Percentiles rank a stretch among this genome's conserved stretches.
Conservation (phyloP, 2,113 vertebrate genomes). For the Zosterops japonicus region DNA sequence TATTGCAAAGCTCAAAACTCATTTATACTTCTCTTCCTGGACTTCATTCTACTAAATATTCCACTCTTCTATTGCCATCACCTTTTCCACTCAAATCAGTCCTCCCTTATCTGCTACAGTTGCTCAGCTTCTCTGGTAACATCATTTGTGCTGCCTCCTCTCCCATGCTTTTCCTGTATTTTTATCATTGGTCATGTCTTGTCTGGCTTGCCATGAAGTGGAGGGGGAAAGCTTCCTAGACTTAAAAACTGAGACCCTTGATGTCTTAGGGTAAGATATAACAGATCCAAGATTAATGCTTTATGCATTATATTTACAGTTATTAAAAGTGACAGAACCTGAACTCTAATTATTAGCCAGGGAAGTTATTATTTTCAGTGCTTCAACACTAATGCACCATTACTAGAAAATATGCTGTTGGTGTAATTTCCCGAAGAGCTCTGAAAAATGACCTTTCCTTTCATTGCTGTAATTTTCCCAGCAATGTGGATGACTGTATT, state of each 20-base stretch:
- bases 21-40: background rate
- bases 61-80: background rate
- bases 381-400: background rate
- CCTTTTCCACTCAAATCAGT: background rate
- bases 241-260: background rate
- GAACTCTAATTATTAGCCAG: background rate
- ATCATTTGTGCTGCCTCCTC: background rate
- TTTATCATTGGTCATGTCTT: background rate
- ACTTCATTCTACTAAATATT: background rate
- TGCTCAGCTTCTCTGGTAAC: background rate
- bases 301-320: background rate
- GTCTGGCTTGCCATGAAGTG: background rate
- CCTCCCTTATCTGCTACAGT: background rate
- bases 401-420: background rate
- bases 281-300: background rate
- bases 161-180: background rate
- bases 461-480: background rate
- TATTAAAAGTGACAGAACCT: background rate
- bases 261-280: background rate
- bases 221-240: background rate
- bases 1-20: background rate
- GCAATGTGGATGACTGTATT: background rate
- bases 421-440: background rate
- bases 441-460: background rate
- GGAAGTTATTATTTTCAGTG: background rate